These are phyloP conservation scores for Motacilla alba DNA, from an alignment of 2,113 vertebrate genomes.

Conservation along the genomic window DNA sequence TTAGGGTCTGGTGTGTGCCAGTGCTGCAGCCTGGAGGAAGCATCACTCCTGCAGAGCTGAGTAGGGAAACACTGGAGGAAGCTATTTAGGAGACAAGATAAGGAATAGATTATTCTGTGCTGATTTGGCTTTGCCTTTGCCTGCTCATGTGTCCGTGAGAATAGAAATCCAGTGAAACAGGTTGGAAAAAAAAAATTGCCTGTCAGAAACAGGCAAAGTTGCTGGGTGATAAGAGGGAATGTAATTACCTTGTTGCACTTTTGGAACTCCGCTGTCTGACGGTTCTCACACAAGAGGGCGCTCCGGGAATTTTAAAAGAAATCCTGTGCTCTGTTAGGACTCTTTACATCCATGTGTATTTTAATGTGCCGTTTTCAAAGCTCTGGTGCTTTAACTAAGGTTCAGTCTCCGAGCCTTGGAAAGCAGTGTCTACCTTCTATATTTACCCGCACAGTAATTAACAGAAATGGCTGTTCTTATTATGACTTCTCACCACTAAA, in stretches of 20 bases:
- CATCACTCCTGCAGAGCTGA: neutral
- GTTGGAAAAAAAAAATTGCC: neutral
- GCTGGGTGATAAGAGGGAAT: neutral
- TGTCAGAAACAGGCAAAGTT: neutral
- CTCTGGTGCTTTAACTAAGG: neutral
- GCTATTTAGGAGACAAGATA: neutral
- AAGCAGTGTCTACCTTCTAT: neutral
- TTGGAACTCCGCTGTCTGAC: neutral
- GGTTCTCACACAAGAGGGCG: conserved; percentile 67
- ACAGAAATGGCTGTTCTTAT: neutral
- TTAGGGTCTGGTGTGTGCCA: neutral
- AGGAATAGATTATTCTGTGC: neutral
- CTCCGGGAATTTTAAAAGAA: conserved; percentile 61
- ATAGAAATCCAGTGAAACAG: neutral
- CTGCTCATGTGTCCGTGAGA: neutral
- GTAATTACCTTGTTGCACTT: neutral
- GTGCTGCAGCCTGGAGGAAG: neutral
- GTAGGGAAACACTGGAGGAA: neutral
- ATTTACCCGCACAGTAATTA: neutral
- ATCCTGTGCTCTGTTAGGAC: fast-evolving
- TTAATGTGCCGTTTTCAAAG: neutral
- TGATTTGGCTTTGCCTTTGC: neutral
- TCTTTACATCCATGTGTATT: neutral
- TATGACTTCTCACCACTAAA: neutral
- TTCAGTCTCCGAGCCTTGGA: neutral